A percentile compares a stretch with the other conserved stretches of the same genome.
Conservation (phyloP, 1,140 invertebrate species). For the Euglossa dilemma region DNA sequence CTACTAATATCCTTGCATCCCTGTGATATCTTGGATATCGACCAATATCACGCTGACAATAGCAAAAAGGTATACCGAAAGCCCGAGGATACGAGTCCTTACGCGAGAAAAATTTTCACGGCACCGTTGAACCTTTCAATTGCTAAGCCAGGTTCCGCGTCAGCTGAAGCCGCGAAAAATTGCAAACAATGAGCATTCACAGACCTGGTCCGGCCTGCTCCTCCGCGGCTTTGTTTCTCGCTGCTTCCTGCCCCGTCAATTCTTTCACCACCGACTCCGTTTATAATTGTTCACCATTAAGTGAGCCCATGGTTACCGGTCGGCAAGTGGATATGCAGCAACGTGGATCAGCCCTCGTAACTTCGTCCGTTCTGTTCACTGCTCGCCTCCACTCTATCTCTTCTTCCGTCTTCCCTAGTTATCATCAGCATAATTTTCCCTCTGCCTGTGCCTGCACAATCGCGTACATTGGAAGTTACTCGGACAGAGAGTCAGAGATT, state of each 20-base stretch:
- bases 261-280: conserved; percentile 48
- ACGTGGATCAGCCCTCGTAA: conserved; percentile 54
- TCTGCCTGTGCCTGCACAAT: conserved; percentile 22
- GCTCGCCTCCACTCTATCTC: neutral
- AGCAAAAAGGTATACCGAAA: neutral
- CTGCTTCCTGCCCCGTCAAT: conserved; percentile 36
- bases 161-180: conserved; percentile 8
- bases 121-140: neutral
- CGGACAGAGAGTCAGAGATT: neutral
- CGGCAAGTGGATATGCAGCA: conserved; percentile 19
- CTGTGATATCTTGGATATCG: too few relatives aligned
- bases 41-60: too few relatives aligned
- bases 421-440: conserved; percentile 62
- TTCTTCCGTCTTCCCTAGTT: conserved; percentile 11
- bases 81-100: neutral
- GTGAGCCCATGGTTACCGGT: conserved; percentile 52
- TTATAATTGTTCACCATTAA: conserved; percentile 72
- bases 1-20: too few relatives aligned
- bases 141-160: conserved; percentile 33
- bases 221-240: conserved; percentile 11
- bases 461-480: neutral
- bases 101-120: neutral
- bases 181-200: conserved; percentile 56
- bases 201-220: conserved; percentile 45
- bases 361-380: conserved; percentile 41